Percentiles rank a stretch among this genome's conserved stretches.
Conservation (phyloP, 2,888 invertebrate genomes). For the Gastrophysa polygoni region DNA sequence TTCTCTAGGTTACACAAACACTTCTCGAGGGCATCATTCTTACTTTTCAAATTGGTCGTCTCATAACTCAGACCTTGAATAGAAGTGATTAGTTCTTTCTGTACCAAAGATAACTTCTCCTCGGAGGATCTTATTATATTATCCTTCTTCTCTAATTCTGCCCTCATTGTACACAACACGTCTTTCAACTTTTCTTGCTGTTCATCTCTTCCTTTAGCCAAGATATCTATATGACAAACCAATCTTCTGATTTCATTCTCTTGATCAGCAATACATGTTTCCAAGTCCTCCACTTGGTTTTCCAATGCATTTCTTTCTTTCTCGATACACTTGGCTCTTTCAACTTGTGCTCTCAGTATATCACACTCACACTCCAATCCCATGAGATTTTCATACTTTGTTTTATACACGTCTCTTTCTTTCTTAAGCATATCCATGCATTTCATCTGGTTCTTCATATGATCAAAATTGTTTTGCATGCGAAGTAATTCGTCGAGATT, state of each 20-base stretch:
- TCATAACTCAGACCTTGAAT: conserved; percentile 49
- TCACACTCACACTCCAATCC: conserved; percentile 50
- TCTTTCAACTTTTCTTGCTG: conserved; percentile 53
- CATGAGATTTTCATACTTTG: conserved; percentile 49
- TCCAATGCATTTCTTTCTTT: conserved; percentile 61
- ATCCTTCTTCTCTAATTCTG: conserved; percentile 52
- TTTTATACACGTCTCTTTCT: conserved; percentile 54
- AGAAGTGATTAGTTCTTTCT: conserved; percentile 49
- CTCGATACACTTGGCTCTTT: conserved; percentile 51
- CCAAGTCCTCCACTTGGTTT: conserved; percentile 62
- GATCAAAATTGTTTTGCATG: conserved; percentile 50
- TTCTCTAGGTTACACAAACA: conserved; percentile 10
- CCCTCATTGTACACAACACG: conserved; percentile 47
- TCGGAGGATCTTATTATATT: conserved; percentile 49
- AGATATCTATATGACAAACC: conserved; percentile 61
- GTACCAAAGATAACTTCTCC: conserved; percentile 49
- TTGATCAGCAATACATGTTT: conserved; percentile 64
- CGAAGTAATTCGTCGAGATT: conserved; percentile 44
- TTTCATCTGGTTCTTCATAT: conserved; percentile 44
- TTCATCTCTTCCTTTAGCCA: conserved; percentile 53
- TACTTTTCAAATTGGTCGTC: conserved; percentile 42
- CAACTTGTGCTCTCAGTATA: conserved; percentile 47
- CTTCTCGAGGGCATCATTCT: conserved; percentile 36
- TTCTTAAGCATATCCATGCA: conserved; percentile 48
- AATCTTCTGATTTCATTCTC: conserved; percentile 65